Evolutionary conservation across 2,797 vertebrate genomes (phyloP), one percentile per base, ranked within the genome.

Genomic region (Notolepis coatsorum): DNA sequence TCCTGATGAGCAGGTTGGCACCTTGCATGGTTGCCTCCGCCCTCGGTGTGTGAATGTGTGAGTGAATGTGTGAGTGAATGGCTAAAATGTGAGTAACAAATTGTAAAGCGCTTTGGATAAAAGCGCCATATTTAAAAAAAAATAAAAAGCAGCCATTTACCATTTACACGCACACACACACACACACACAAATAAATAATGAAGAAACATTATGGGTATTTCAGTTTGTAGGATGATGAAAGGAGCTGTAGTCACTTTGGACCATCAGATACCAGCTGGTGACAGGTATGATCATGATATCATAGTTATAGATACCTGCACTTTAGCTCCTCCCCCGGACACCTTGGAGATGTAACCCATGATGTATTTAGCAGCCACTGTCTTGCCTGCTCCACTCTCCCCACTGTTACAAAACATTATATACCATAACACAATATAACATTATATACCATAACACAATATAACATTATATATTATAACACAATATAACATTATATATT

Each of bases 281-380:
- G 21, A 53, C 0, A 0, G 2, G 6, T 45, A 31, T 28, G 2
- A 17, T 2, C 2, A n/a, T 4, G 9, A 2, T 45, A 18, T 23
- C 7, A 18, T 18, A 0, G 7, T 3, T 12, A 18, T 31, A 21
- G 33, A 8, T 85, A 98, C 98, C 96, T 99, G 97, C n/a, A 99
- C 98, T 87, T 98, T 98, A 1, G 94, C 43, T 7, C 98, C 97
- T 3, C 98, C 98, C 0, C 98, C 98, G 0, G 97, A 99, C 43
- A 99, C 97, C 88, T 97, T 99, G 75, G 97, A 99, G 87, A 99
- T 96, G 89, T 99, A 99, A 46, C 97, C 94, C 97, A 99, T 99
- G 82, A 99, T 99, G 83, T 99, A 99, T 78, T 99, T 99, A 0
- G 98, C 98, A 7, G 96, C 98, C 61, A 99, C 98, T 0, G 98